These are phyloP conservation scores for Vombatus ursinus DNA, from an alignment of 2,113 vertebrate species.

Conservation along the genomic window DNA sequence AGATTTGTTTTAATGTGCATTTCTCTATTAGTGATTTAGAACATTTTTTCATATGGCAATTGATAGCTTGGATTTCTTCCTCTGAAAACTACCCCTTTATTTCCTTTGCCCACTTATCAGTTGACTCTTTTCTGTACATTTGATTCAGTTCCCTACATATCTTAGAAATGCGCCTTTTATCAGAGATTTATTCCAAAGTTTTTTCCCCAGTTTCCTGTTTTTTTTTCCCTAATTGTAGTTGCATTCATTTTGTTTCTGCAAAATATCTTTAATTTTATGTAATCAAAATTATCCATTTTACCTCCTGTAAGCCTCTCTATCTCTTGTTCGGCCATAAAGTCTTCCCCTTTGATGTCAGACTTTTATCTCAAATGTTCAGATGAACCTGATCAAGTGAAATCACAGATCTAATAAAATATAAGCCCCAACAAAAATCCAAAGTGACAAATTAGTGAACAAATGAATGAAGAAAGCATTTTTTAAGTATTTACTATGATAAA, in stretches of 20 bases:
- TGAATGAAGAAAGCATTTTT: not conserved
- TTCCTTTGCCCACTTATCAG: not conserved
- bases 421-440: not conserved
- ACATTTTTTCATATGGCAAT: not conserved
- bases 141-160: not conserved
- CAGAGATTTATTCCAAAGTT: not conserved
- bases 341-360: not conserved
- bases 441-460: not conserved
- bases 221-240: not conserved
- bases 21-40: not conserved
- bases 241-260: not conserved
- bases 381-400: not conserved
- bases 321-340: not conserved
- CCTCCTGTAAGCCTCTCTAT: not conserved
- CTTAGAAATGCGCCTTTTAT: not conserved
- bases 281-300: not conserved
- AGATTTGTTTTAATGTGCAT: not conserved
- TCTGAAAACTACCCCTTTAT: not conserved
- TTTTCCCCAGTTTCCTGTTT: not conserved
- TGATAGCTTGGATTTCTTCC: not conserved
- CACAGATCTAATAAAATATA: not conserved
- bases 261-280: not conserved
- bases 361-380: not conserved
- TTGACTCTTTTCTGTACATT: not conserved
- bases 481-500: no score